phyloP scores from a whole-genome alignment of 1,140 invertebrate species.

The Cotesia glomerata region DNA sequence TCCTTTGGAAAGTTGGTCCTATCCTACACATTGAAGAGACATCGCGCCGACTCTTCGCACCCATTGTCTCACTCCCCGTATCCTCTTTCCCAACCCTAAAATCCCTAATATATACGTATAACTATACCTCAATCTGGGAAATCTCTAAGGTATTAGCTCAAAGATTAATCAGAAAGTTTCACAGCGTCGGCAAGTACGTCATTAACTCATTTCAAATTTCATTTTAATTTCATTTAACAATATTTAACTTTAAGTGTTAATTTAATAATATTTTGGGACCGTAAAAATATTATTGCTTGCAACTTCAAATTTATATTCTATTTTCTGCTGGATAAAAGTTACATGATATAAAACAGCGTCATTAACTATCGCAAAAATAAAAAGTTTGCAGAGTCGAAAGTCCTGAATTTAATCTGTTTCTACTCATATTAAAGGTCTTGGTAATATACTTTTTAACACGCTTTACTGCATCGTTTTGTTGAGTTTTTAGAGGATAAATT shows the following conservation, averaged over 20 bases:
- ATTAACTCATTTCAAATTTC: conserved; percentile 35
- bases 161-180: conserved; percentile 37
- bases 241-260: background rate
- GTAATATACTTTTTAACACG: too few species aligned
- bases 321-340: background rate
- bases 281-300: background rate
- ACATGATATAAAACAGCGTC: too few species aligned
- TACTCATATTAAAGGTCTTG: too few species aligned
- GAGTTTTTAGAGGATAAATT: too few species aligned
- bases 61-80: background rate
- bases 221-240: conserved; percentile 30
- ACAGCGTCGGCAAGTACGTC: conserved; percentile 24
- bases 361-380: too few species aligned
- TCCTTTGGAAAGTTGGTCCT: background rate
- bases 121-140: conserved; percentile 9
- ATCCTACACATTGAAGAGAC: background rate
- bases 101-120: background rate
- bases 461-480: too few species aligned
- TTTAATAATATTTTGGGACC: background rate
- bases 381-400: too few species aligned
- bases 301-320: background rate
- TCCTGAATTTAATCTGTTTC: too few species aligned
- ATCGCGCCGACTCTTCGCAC: background rate
- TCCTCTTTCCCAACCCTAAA: background rate
- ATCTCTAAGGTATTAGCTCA: conserved; percentile 18